A percentile compares a stretch with the other conserved stretches of the same genome.
These are phyloP conservation scores for Nymphicus hollandicus DNA, from an alignment of 2,113 vertebrate genomes.

Conservation along the genomic window DNA sequence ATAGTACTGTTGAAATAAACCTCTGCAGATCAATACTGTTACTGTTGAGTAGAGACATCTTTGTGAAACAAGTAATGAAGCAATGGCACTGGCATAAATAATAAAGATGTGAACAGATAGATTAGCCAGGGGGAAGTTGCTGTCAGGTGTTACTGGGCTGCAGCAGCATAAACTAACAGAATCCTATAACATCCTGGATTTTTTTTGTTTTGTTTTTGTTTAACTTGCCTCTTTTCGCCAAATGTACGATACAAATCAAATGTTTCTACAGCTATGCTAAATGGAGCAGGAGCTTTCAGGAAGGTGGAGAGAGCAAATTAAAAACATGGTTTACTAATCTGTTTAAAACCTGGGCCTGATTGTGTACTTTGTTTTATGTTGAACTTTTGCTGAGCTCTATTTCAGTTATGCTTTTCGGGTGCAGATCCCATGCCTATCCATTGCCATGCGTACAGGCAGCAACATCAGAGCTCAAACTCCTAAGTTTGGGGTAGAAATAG, in stretches of 20 bases:
- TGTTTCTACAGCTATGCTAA: background rate
- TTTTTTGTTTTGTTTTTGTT: background rate
- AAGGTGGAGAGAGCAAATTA: background rate
- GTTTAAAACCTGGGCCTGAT: background rate
- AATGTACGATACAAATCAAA: background rate
- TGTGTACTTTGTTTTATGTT: background rate
- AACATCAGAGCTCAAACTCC: background rate
- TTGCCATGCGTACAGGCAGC: background rate
- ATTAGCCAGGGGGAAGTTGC: background rate
- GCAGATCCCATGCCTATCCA: background rate
- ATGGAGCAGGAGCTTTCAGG: background rate
- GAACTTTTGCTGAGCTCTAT: background rate
- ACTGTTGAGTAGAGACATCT: background rate
- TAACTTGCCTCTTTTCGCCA: background rate
- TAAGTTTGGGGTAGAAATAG: background rate
- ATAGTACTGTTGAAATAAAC: background rate
- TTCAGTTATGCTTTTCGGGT: background rate
- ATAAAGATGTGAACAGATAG: background rate
- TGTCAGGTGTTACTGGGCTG: background rate
- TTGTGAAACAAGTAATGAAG: background rate
- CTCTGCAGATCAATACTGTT: background rate
- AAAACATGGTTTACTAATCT: background rate
- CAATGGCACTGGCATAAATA: background rate
- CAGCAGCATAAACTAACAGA: background rate
- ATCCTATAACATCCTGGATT: background rate